phyloP scores from a whole-genome alignment of 2,888 invertebrate genomes.

The Tenthredo distinguenda region DNA sequence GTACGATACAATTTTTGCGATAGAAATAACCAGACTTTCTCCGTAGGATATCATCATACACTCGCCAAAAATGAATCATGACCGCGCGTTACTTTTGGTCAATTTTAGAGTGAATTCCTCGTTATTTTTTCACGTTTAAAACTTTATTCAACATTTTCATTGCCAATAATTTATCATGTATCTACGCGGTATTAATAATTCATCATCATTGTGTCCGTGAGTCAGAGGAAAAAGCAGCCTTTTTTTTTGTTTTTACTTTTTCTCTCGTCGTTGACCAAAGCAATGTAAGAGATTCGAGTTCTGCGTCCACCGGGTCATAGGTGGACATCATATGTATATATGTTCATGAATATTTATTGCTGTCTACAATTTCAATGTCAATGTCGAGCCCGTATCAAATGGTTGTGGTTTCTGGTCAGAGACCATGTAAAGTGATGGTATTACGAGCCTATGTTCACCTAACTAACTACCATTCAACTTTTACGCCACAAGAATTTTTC shows the following conservation, averaged over 20 bases:
- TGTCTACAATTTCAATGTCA: slow-evolving; percentile 23
- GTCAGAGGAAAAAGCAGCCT: background rate
- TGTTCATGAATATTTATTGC: background rate
- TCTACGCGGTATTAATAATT: slow-evolving; percentile 22
- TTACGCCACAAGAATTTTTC: slow-evolving; percentile 24
- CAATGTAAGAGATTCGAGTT: background rate
- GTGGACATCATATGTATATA: background rate
- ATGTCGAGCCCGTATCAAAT: background rate
- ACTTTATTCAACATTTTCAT: background rate
- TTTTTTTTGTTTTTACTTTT: background rate
- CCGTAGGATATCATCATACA: background rate
- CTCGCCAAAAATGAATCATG: background rate
- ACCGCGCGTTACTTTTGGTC: too few relatives aligned
- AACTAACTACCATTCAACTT: background rate
- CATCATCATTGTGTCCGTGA: background rate
- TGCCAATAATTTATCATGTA: background rate
- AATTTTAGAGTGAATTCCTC: background rate
- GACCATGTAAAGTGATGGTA: background rate
- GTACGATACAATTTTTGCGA: background rate
- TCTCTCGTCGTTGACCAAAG: background rate
- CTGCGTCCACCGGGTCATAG: background rate
- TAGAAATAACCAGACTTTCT: background rate
- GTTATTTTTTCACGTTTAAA: background rate
- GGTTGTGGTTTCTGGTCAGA: background rate
- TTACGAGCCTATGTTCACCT: background rate